Conservation (phyloP, 1,140 invertebrate genomes). For the Leptinotarsa undecemlineata region DNA sequence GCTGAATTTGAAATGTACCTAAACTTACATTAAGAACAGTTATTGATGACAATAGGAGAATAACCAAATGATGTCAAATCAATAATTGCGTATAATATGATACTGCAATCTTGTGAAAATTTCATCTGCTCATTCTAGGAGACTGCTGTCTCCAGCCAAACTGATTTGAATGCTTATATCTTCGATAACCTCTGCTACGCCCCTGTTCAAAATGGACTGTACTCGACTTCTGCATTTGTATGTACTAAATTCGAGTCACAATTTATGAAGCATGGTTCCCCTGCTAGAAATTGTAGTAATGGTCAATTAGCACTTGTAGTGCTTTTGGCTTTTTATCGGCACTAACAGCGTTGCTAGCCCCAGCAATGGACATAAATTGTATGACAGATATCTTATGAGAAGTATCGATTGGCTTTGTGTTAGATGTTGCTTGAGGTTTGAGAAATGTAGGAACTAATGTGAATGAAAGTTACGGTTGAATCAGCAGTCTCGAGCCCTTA, state of each 20-base stretch:
- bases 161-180: too few relatives aligned
- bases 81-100: too few relatives aligned
- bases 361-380: slow-evolving; percentile 19
- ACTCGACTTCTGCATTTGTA: slow-evolving; percentile 31
- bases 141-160: too few relatives aligned
- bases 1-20: too few relatives aligned
- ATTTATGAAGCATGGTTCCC: slow-evolving; percentile 42
- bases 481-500: too few relatives aligned
- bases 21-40: too few relatives aligned
- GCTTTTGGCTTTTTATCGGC: slow-evolving; percentile 30
- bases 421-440: neutral
- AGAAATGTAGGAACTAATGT: neutral
- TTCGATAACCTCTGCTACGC: too few relatives aligned
- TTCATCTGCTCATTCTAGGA: too few relatives aligned
- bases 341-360: slow-evolving; percentile 19
- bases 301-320: slow-evolving; percentile 36
- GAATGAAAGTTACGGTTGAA: neutral
- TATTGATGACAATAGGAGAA: too few relatives aligned
- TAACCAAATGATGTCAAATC: too few relatives aligned
- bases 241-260: slow-evolving; percentile 40
- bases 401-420: neutral
- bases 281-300: slow-evolving; percentile 38
- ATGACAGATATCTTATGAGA: neutral
- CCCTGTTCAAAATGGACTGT: neutral
- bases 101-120: too few relatives aligned